A percentile compares a stretch with the other conserved stretches of the same genome.
Evolutionary conservation across 2,797 vertebrate species (phyloP).

Genomic region (Nannoperca australis): DNA sequence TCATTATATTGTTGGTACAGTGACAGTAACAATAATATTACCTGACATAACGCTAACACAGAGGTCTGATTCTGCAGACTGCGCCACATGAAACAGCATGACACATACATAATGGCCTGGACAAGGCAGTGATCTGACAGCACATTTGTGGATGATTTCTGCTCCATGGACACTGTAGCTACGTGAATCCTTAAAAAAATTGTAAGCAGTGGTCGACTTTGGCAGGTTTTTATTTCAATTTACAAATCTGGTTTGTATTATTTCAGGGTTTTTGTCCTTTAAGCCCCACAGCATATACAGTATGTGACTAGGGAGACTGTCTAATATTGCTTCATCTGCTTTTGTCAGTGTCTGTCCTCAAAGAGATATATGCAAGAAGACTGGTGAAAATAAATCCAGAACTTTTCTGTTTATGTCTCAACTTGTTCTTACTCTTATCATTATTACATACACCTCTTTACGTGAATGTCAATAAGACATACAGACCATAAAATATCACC

Average conservation of each 20-base stretch:
- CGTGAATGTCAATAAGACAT: slow-evolving; percentile 10
- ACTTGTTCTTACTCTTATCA: not conserved
- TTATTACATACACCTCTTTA: not conserved
- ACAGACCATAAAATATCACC: slow-evolving; percentile 11
- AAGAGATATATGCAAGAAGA: not conserved
- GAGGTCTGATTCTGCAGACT: slow-evolving; percentile 17
- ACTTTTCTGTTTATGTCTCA: not conserved
- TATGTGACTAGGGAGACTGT: not conserved
- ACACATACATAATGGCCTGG: slow-evolving; percentile 17
- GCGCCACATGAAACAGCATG: slow-evolving; percentile 10
- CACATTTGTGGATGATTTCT: slow-evolving; percentile 1
- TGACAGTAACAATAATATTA: not conserved
- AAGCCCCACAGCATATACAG: too few relatives aligned
- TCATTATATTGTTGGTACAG: slow-evolving; percentile 2
- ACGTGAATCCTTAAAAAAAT: slow-evolving; percentile 4
- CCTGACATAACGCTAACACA: slow-evolving; percentile 4
- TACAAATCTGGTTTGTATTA: slow-evolving; percentile 12
- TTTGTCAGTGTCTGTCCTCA: not conserved
- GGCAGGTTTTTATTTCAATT: not conserved
- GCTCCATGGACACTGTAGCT: not conserved
- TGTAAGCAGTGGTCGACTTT: not conserved
- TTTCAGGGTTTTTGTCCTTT: not conserved
- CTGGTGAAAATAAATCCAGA: too few relatives aligned
- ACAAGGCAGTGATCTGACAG: not conserved
- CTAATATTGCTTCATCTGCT: not conserved